Conservation (phyloP, 2,113 vertebrate genomes). For the Dasyurus viverrinus region DNA sequence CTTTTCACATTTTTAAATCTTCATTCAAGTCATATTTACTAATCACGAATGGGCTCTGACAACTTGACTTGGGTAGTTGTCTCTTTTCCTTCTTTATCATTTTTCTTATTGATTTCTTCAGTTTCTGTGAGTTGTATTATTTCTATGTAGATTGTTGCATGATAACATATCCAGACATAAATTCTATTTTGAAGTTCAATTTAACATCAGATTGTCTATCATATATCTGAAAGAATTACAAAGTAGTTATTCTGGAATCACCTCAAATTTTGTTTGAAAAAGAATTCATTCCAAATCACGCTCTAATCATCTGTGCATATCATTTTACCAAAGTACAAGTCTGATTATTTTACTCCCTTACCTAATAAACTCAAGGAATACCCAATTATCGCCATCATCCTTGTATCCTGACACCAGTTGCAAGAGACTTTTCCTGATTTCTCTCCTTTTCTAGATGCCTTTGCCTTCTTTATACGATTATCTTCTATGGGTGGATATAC, state of each 20-base stretch:
- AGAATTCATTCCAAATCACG: not conserved
- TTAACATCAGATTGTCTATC: not conserved
- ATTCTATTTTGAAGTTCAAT: not conserved
- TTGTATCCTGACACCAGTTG: not conserved
- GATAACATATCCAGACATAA: not conserved
- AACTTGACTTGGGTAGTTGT: not conserved
- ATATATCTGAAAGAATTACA: not conserved
- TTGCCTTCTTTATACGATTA: not conserved
- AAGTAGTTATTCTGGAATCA: not conserved
- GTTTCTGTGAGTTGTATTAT: not conserved
- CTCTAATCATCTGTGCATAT: not conserved
- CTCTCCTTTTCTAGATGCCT: not conserved
- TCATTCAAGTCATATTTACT: not conserved
- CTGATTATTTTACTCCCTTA: not conserved
- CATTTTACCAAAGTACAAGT: not conserved
- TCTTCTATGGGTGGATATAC: not conserved
- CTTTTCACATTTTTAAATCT: not conserved
- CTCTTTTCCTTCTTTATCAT: not conserved
- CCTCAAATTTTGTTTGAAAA: not conserved
- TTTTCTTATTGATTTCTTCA: not conserved
- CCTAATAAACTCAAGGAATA: not conserved
- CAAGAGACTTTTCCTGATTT: not conserved
- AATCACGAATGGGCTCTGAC: not conserved
- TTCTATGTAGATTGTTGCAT: not conserved
- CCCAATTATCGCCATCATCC: not conserved